A percentile compares a stretch with the other conserved stretches of the same genome.
Evolutionary conservation across 2,888 invertebrate genomes (phyloP).

Genomic region (Hyalella azteca): DNA sequence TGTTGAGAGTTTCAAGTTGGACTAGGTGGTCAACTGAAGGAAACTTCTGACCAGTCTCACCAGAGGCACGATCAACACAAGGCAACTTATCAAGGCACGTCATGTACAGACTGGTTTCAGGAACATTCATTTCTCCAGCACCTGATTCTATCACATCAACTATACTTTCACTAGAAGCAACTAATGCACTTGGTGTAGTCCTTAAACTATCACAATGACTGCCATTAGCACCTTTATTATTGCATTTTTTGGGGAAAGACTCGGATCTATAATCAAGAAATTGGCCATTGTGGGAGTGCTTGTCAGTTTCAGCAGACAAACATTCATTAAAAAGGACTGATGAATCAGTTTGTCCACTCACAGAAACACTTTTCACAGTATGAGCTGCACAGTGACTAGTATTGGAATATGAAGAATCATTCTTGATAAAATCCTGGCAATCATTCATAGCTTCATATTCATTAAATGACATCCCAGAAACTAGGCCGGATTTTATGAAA

Average conservation of each 20-base stretch:
- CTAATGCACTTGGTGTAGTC: background rate
- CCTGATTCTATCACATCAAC: background rate
- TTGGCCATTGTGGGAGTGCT: no score
- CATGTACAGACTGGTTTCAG: constrained; percentile 3
- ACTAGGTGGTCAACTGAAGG: no score
- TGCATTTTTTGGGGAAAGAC: no score
- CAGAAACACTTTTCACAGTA: background rate
- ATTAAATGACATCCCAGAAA: no score
- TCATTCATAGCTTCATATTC: no score
- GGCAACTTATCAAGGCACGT: constrained; percentile 21
- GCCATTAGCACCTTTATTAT: background rate
- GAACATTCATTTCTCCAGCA: background rate
- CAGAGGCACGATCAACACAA: background rate
- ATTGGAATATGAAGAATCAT: no score
- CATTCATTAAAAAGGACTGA: background rate
- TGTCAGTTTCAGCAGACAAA: background rate
- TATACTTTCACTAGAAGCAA: background rate
- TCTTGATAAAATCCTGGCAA: no score
- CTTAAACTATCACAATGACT: background rate
- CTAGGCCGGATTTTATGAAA: no score
- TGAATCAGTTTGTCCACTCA: background rate
- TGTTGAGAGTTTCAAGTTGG: no score
- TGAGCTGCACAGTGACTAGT: background rate
- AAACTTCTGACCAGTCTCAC: background rate
- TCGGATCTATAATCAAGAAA: no score